Evolutionary conservation across 2,888 invertebrate species (phyloP).

Genomic region (Neoaliturus tenellus): DNA sequence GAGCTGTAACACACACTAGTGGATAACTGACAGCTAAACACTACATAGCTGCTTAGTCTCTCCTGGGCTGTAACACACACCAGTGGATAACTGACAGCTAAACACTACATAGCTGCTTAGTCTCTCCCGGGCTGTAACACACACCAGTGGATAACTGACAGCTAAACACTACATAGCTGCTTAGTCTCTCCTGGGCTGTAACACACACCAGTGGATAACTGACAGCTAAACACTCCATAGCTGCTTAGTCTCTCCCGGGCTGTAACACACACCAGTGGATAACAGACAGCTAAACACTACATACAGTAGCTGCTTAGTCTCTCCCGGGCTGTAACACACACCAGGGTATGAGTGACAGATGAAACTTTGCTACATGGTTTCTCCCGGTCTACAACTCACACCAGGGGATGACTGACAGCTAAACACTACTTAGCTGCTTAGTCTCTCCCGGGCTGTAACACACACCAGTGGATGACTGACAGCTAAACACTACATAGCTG

Average conservation of each 20-base stretch:
- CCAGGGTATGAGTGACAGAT: neutral
- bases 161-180: too few relatives aligned
- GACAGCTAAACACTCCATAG: conserved; percentile 56
- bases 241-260: neutral
- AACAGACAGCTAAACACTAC: too few relatives aligned
- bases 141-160: neutral
- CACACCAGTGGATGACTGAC: neutral
- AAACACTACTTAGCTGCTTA: conserved; percentile 61
- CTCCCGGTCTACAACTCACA: conserved; percentile 62
- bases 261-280: too few relatives aligned
- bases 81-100: neutral
- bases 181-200: conserved; percentile 52
- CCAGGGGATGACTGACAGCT: neutral
- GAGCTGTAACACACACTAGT: neutral
- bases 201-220: conserved; percentile 46
- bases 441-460: conserved; percentile 64
- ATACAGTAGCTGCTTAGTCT: too few relatives aligned
- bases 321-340: neutral
- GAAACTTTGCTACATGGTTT: conserved; percentile 64
- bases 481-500: too few relatives aligned
- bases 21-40: neutral
- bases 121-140: conserved; percentile 64
- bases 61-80: conserved; percentile 61
- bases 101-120: conserved; percentile 62
- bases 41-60: conserved; percentile 65